Base-by-base conservation (phyloP, 2,888 invertebrate genomes). In the Melanargia galathea region DNA sequence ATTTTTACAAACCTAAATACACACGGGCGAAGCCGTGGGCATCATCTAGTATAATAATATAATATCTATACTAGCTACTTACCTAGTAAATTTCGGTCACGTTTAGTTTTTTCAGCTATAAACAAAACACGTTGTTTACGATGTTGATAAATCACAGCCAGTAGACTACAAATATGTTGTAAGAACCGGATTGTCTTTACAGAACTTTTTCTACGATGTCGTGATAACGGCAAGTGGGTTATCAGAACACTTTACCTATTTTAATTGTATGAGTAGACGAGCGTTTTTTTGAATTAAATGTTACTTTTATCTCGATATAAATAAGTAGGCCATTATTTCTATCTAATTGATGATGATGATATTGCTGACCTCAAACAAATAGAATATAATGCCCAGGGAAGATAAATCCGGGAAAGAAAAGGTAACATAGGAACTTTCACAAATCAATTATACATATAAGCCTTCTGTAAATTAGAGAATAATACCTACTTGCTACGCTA, bases 191-290 rank as follows among this genome's bases (percentile, higher is more conserved):
- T 63, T 63, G 70, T 71, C 67, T 71, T 76, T 76, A 82, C 78
- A 80, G 79, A 77, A 78, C 78, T 75, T 78, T 79, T 77, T 76
- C 71, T 80, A 76, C 81, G 79, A 78, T 76, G 70, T 69, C 49
- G 51, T 70, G 86, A 88, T 87, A 87, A 86, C 75, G 61, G 65
- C 77, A 86, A 86, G 83, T 86, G 75, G 88, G 88, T 87, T 88
- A 88, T 88, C 88, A 78, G 65, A 69, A 73, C 75, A 64, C 63
- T 71, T 63, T 79, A 78, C 78, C 77, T 82, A 83, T 83, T 82
- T 81, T 75, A 68, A 65, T 77, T 78, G 82, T 81, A 80, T 80
- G 83, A 82, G 82, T 80, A 80, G 75, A 77, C 43, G 43, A 35
- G 20, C 26, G 16, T 57, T 33, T 13, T 45, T 22, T 33, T 46